Conservation (phyloP, 2,888 invertebrate genomes). For the Opisthograptis luteolata region DNA sequence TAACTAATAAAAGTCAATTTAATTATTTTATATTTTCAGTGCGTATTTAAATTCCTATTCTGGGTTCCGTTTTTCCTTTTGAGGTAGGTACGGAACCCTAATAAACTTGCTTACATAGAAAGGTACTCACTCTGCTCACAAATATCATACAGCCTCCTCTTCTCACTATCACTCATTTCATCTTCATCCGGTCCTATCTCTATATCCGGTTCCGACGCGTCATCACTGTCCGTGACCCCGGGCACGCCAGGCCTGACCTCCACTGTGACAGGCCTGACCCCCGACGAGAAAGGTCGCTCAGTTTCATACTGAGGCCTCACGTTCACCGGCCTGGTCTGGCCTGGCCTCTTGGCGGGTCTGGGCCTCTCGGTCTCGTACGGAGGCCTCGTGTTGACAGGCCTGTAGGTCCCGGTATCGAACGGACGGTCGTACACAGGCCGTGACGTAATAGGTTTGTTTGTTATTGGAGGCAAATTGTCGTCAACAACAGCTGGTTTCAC, state of each 20-base stretch:
- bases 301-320: slow-evolving; percentile 18
- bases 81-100: too few relatives aligned
- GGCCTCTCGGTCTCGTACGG: not conserved
- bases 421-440: slow-evolving; percentile 33
- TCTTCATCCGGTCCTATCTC: slow-evolving; percentile 66
- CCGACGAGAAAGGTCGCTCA: slow-evolving; percentile 1
- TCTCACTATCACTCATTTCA: slow-evolving; percentile 60
- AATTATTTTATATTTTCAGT: too few relatives aligned
- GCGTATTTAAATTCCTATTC: too few relatives aligned
- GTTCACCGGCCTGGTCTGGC: slow-evolving; percentile 16
- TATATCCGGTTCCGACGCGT: slow-evolving; percentile 48
- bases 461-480: slow-evolving; percentile 61
- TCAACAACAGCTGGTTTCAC: slow-evolving; percentile 60
- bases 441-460: slow-evolving; percentile 56
- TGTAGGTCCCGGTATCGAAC: slow-evolving; percentile 32
- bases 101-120: too few relatives aligned
- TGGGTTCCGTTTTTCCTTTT: too few relatives aligned
- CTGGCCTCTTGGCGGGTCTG: not conserved
- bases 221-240: not conserved
- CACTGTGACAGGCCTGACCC: slow-evolving; percentile 1
- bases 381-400: slow-evolving; percentile 12
- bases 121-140: slow-evolving; percentile 70
- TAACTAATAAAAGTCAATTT: too few relatives aligned
- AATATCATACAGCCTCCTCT: slow-evolving; percentile 56
- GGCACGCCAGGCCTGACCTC: not conserved